Evolutionary conservation across 2,888 invertebrate species (phyloP), one percentile per base, ranked within the genome.

Genomic region (Tromatobia lineatoria): DNA sequence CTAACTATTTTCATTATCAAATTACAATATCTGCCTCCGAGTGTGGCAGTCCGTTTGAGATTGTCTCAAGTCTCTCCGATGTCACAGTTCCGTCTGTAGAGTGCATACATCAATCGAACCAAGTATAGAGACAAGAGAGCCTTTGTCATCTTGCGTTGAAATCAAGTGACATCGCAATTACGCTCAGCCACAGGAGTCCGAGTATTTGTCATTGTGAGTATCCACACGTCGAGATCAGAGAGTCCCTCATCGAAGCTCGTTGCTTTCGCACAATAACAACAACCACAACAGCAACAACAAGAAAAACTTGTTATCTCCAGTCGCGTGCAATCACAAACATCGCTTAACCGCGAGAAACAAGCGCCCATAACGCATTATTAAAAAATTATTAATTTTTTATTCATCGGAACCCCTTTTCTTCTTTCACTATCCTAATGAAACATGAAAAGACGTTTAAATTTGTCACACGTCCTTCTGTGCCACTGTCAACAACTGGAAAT

Each of bases 111-210:
- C 54, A 29, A 67, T 67, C 67, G 67, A 64, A 67, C 42, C 29
- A 20, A 29, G 23, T 52, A 42, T 11, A 42, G 20, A 25, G 74
- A 69, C 67, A 61, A 82, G 3, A 4, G 54, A 34, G 57, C 59
- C 73, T 78, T 74, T 78, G 82, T 82, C 67, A 67, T 78, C 61
- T 59, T 18, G 25, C 42, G 57, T 74, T 77, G 59, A 73, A 77
- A 77, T 77, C 50, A 61, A 71, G 66, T 67, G 66, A 11, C 50
- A 77, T 77, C 50, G 82, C 66, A 82, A 82, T 82, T 82, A 73
- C 64, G 20, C 77, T 66, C 42, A 15, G 47, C 8, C 38, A 13
- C 25, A 23, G 57, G 8, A 23, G 23, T 8, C 23, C 18, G n/a
- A 61, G 64, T 67, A 70, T 81, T 76, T 70, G 54, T 67, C 82